Conservation (phyloP, 2,888 invertebrate species). For the Penaeus monodon region DNA sequence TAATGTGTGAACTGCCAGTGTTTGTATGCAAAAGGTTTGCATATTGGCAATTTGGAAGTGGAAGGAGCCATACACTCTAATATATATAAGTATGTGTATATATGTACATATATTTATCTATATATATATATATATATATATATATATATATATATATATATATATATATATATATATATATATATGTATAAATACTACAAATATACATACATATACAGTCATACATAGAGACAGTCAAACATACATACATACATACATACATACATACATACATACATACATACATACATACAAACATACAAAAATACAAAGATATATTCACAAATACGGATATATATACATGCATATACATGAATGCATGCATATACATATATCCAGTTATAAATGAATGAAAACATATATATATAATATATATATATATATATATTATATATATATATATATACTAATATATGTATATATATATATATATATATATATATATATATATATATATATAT, state of each 20-base stretch:
- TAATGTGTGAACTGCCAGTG: no score
- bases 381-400: neutral
- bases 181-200: no score
- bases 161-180: neutral
- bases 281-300: neutral
- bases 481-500: no score
- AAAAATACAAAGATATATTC: neutral
- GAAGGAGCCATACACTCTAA: no score
- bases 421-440: no score
- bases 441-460: no score
- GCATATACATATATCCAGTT: neutral
- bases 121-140: constrained; percentile 1
- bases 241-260: no score
- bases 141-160: neutral
- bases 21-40: no score
- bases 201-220: neutral
- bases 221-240: neutral
- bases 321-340: constrained; percentile 20
- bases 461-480: no score
- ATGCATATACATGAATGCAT: constrained; percentile 15
- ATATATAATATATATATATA: neutral
- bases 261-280: no score
- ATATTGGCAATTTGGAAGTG: no score
- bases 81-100: neutral
- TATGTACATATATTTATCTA: neutral